Evolutionary conservation across 1,140 invertebrate genomes (phyloP).

Genomic region (Conus betulinus): DNA sequence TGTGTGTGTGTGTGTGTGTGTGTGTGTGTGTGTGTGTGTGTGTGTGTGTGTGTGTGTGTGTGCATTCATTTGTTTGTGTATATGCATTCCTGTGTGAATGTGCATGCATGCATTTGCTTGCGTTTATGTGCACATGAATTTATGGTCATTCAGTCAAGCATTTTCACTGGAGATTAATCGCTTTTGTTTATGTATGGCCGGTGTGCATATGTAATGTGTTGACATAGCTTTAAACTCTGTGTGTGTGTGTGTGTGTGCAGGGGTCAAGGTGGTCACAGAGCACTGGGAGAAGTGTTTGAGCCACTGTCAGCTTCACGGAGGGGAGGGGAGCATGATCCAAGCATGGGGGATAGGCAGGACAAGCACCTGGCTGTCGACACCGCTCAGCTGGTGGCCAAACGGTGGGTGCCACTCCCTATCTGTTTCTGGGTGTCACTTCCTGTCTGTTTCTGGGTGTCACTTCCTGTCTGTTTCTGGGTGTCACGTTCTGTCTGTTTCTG

Average conservation of each 20-base stretch:
- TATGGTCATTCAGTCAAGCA: too few relatives aligned
- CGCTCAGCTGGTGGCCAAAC: conserved; percentile 21
- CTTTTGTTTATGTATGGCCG: too few relatives aligned
- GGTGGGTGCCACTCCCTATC: background rate
- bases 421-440: too few relatives aligned
- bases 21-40: background rate
- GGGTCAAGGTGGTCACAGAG: background rate
- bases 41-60: background rate
- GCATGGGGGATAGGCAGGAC: background rate
- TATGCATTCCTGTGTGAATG: background rate
- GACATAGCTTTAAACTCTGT: too few relatives aligned
- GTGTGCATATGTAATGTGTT: too few relatives aligned
- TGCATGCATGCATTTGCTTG: background rate
- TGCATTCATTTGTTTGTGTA: background rate
- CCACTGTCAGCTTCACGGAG: background rate
- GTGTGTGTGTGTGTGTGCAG: background rate
- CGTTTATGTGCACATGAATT: background rate
- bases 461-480: too few relatives aligned
- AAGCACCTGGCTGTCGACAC: conserved; percentile 21
- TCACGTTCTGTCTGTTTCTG: too few relatives aligned
- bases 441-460: too few relatives aligned
- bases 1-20: too few relatives aligned
- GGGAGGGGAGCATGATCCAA: background rate
- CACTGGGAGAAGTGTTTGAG: conserved; percentile 14
- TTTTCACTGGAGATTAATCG: too few relatives aligned